These are phyloP conservation scores for Telmatherina bonti DNA, from an alignment of 2,797 vertebrate species.

Conservation along the genomic window DNA sequence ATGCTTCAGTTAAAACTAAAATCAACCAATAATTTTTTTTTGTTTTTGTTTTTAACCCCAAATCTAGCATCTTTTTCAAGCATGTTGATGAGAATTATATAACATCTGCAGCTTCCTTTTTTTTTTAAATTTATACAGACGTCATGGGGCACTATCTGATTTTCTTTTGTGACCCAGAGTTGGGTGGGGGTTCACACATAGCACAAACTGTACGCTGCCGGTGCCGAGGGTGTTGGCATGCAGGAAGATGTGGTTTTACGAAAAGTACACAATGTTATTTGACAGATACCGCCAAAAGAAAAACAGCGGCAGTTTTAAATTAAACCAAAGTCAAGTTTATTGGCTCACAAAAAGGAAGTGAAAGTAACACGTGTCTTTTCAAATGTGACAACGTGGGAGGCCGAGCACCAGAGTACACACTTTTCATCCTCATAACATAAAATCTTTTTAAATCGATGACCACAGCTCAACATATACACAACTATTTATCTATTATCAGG, in stretches of 20 bases:
- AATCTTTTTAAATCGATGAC: not conserved
- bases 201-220: constrained; percentile 36
- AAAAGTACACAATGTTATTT: constrained; percentile 40
- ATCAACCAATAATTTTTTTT: too few relatives aligned
- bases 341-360: constrained; percentile 74
- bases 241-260: constrained; percentile 76
- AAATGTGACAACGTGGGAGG: constrained; percentile 11
- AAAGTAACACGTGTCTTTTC: constrained; percentile 2
- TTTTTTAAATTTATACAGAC: constrained; percentile 19
- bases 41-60: not conserved
- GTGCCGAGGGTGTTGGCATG: constrained; percentile 54
- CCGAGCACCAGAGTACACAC: not conserved
- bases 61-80: too few relatives aligned
- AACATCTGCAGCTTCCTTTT: constrained; percentile 22
- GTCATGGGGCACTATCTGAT: constrained; percentile 31
- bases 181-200: constrained; percentile 35
- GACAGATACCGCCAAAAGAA: constrained; percentile 54
- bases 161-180: not conserved
- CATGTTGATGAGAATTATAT: not conserved
- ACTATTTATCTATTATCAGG: not conserved
- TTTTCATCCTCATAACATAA: not conserved
- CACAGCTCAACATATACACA: not conserved
- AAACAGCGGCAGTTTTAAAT: constrained; percentile 80
- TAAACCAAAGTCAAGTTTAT: constrained; percentile 23
- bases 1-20: not conserved